These are phyloP conservation scores for Megastigmus dorsalis DNA, from an alignment of 2,888 invertebrate genomes.

Conservation along the genomic window DNA sequence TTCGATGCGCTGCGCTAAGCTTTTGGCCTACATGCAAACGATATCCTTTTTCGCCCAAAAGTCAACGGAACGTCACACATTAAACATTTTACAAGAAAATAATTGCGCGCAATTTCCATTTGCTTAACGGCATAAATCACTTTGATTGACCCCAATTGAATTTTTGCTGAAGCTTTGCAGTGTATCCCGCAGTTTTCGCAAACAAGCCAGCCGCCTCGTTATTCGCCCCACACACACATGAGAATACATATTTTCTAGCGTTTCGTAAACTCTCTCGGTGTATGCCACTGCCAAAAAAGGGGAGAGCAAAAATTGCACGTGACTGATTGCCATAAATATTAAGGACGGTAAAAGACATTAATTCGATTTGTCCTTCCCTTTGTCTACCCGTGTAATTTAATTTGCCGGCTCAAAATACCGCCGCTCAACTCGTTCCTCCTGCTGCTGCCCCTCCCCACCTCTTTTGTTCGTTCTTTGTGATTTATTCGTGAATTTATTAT, in stretches of 20 bases:
- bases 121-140: not conserved
- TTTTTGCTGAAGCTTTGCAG: no score
- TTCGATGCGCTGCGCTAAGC: no score
- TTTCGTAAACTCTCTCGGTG: not conserved
- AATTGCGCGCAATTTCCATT: constrained; percentile 2
- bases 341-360: constrained; percentile 48
- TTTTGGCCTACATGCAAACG: no score
- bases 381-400: constrained; percentile 46
- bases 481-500: constrained; percentile 49
- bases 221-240: not conserved
- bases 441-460: no score
- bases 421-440: not conserved
- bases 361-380: constrained; percentile 45
- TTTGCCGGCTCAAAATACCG: constrained; percentile 42
- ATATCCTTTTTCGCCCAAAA: no score
- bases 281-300: not conserved
- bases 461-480: constrained; percentile 46
- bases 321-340: constrained; percentile 50
- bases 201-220: not conserved
- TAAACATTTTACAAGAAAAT: no score
- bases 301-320: constrained; percentile 27
- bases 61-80: no score
- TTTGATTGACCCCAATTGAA: constrained; percentile 14
- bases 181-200: no score
- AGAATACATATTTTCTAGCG: not conserved